Base-by-base conservation (phyloP, 2,113 vertebrate species). In the Emydura subglobosa region DNA sequence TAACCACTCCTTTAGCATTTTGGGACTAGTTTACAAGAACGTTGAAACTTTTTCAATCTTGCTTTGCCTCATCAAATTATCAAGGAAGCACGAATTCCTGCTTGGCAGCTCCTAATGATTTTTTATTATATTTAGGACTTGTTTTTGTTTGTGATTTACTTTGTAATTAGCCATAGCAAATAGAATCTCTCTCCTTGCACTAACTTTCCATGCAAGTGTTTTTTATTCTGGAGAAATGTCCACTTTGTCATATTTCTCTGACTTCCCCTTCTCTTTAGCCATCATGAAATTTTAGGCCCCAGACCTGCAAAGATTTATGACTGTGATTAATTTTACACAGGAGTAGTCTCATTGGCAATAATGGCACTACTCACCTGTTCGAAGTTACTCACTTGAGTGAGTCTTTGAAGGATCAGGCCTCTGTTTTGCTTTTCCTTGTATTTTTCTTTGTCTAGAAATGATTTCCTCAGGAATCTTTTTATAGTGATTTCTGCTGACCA, bases 401-500 rank as follows among this genome's bases (percentile, higher is more conserved):
- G 54, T 50, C 72, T 74, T 42, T 85, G 55, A 79, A 85, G 27
- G 59, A 55, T 27, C 53, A 82, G 57, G 14, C 27, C 85, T 49
- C 39, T 74, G 7, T 25, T 57, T 25, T 59, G 55, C 53, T 13
- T 5, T 82, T 82, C 22, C 79, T 8, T 82, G 12, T 55, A 4
- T 12, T 5, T 2, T 4, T 16, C 10, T 82, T 89, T 79, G 84
- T 74, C 39, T 85, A 44, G 74, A 83, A 95, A 79, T 11, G 2
- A 1, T 51, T 27, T 12, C 91, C 84, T 83, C 8, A 25, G 31
- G 31, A 59, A 7, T 27, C 65, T 22, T 27, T 93, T 89, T 29
- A n/a, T 61, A 85, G 6, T 34, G 10, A 59, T 90, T 93, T 93
- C 65, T 93, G 7, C 91, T 97, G 88, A 59, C 87, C 14, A 6